Evolutionary conservation across 2,888 invertebrate genomes (phyloP), one percentile per base, ranked within the genome.

Genomic region (Graphium colonna): DNA sequence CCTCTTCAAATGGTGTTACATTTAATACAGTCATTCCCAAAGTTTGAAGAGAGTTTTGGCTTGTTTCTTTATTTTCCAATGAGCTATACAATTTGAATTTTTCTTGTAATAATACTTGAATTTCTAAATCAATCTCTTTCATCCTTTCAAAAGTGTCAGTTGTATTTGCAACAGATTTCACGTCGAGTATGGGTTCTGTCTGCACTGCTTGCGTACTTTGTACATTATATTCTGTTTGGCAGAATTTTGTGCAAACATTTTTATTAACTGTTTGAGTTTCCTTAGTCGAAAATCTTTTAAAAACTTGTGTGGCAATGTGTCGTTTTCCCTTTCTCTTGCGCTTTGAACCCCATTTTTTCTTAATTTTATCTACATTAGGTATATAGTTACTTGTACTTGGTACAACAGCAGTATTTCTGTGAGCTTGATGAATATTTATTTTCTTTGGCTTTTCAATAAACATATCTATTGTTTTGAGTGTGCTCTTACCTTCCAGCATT

Each of bases 81-180:
- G 89, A 85, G 62, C 83, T 87, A 60, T 92, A 92, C 7, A 92
- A 66, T 61, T 88, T 85, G 67, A 92, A 90, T 64, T 92, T 92
- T 65, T 92, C 92, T 65, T 90, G 88, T 59, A 91, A 71, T 43
- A 92, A 69, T 36, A 81, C 81, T 61, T 92, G 91, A 62, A 92
- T 91, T 66, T 91, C 91, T 56, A 91, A 68, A 63, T 92, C 92
- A 52, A 92, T 92, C 67, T 92, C 89, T 60, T 91, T 90, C 91
- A 92, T 92, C 69, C 91, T 84, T 48, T 90, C 86, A 63, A 91
- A 80, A 7, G 90, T 71, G 48, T 83, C 83, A 49, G 68, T 75
- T 13, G 78, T 63, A 56, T 67, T 72, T 0, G 60, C 33, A 44
- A 55, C 61, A 17, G 59, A 21, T 55, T 63, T 69, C 52, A 65